Conservation (phyloP, 2,113 vertebrate species). For the Grammomys surdaster region DNA sequence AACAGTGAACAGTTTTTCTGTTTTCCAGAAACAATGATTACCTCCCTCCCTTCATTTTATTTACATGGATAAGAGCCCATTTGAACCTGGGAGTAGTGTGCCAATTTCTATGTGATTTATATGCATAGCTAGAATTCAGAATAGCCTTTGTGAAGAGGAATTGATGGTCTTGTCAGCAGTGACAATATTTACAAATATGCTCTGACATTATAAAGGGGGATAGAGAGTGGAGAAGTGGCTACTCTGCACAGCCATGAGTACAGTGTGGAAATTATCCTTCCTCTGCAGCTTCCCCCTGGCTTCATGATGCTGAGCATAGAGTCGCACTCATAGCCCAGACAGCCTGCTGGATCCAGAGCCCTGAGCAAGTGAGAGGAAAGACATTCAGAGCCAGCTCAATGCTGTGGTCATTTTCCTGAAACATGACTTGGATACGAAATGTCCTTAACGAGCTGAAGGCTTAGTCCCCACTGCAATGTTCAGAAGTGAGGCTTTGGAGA, state of each 20-base stretch:
- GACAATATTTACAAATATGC: conserved; percentile 82
- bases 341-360: neutral
- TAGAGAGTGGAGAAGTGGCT: conserved; percentile 71
- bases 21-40: conserved; percentile 60
- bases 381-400: accelerated
- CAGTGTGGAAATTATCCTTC: no score
- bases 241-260: conserved; percentile 42
- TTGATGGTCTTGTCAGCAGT: conserved; percentile 83
- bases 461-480: neutral
- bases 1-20: neutral
- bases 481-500: neutral
- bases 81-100: conserved; percentile 29
- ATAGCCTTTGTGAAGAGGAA: conserved; percentile 79
- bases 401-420: neutral
- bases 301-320: neutral
- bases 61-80: conserved; percentile 30
- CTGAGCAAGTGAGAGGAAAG: neutral
- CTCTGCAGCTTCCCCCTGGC: neutral
- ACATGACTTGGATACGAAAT: neutral
- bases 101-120: conserved; percentile 69
- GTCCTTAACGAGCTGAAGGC: neutral
- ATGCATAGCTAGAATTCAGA: conserved; percentile 74
- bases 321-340: accelerated
- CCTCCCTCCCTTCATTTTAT: conserved; percentile 60
- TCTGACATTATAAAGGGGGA: conserved; percentile 79